Base-by-base conservation (phyloP, 2,888 invertebrate genomes). In the Scaptomyza caliginosa region DNA sequence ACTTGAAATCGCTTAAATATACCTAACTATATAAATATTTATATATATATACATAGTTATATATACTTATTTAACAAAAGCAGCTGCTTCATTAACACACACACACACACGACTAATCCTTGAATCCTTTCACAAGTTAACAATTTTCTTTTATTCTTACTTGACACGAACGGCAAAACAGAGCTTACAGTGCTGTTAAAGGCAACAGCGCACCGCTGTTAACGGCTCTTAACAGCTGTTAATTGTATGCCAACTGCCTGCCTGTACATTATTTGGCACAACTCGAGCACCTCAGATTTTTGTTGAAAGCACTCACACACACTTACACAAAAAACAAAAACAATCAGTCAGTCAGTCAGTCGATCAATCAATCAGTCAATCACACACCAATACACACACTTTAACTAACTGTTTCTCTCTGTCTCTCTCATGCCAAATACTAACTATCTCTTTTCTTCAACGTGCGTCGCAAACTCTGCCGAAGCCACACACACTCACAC, bases 1-100 rank as follows among this genome's bases (percentile, higher is more conserved):
- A 82, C 62, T 82, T 79, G 62, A 73, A 75, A 78, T 82, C 70
- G 83, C 83, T 79, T 82, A 74, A 57, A 62, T 79, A 76, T 74
- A 79, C 79, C 70, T 71, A 69, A 50, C 26, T 62, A 55, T 74
- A 50, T 64, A 74, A 49, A 58, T 73, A 66, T 48, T 56, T 65
- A 55, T 56, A 55, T 49, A 54, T 52, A 56, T 32, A 28, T 57
- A 66, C 55, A 51, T 66, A 72, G 67, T 51, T 71, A 72, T 71
- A 48, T 72, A 63, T 69, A 51, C 54, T 54, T 50, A 72, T 40
- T 60, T 52, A 59, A 46, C 46, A 32, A 32, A 52, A 68, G 56
- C 67, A 57, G 52, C 57, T 45, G 67, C 55, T 42, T 52, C 57
- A 65, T 55, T 56, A 39, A 36, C 30, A 45, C 8, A 45, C 24